Conservation (phyloP, 1,140 invertebrate species). For the Cyrtorhinus lividipennis region DNA sequence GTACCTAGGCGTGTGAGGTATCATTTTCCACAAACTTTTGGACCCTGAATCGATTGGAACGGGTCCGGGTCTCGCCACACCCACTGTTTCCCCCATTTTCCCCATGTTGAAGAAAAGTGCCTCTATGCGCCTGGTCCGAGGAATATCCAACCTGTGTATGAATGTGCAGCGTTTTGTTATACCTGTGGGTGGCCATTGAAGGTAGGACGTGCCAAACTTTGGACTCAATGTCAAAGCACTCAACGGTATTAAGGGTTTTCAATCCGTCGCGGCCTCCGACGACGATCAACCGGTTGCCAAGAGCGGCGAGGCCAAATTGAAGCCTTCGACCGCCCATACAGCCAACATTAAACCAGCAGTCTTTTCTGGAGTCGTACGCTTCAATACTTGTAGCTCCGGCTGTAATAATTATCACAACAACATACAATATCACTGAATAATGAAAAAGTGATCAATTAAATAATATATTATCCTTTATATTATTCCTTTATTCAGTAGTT, state of each 20-base stretch:
- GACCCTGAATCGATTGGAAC: too few species aligned
- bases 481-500: too few species aligned
- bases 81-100: too few species aligned
- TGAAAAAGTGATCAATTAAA: too few species aligned
- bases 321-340: conserved; percentile 64
- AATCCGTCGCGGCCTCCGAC: conserved; percentile 86
- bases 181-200: conserved; percentile 70
- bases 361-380: conserved; percentile 68
- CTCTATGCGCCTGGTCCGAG: background rate
- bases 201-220: conserved; percentile 65
- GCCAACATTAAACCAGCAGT: conserved; percentile 64
- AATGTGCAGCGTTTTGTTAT: too few species aligned
- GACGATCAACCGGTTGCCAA: conserved; percentile 66
- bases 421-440: too few species aligned
- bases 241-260: conserved; percentile 79
- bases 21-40: too few species aligned
- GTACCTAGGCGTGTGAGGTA: too few species aligned
- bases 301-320: conserved; percentile 79
- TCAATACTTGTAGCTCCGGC: conserved; percentile 73
- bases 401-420: conserved; percentile 17
- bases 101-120: background rate
- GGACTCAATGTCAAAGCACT: conserved; percentile 65
- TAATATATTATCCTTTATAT: too few species aligned
- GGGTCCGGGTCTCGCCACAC: background rate
- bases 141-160: too few species aligned